Conservation (phyloP, 2,888 invertebrate species). For the Plemyria rubiginata region DNA sequence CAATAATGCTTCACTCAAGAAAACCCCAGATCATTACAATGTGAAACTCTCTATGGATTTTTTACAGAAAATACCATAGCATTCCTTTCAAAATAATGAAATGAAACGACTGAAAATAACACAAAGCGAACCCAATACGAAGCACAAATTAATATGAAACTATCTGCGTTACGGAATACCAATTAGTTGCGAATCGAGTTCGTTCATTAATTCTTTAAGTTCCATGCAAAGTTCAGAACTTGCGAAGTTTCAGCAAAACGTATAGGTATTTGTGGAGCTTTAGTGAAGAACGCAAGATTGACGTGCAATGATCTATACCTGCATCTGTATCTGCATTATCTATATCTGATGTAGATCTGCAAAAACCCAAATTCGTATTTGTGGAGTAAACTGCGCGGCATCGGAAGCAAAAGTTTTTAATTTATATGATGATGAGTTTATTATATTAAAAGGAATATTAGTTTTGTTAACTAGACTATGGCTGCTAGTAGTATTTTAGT, state of each 20-base stretch:
- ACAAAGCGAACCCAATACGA: slow-evolving; percentile 16
- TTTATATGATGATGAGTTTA: no score
- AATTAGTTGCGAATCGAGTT: slow-evolving; percentile 26
- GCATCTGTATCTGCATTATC: no score
- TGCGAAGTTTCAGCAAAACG: slow-evolving; percentile 16
- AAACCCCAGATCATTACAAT: neutral
- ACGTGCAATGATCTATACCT: no score
- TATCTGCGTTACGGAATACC: slow-evolving; percentile 21
- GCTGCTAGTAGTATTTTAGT: no score
- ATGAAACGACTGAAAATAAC: neutral
- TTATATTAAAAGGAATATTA: no score
- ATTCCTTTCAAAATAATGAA: neutral
- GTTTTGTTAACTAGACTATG: no score
- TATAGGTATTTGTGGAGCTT: slow-evolving; percentile 4
- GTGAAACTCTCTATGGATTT: neutral
- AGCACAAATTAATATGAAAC: slow-evolving; percentile 28
- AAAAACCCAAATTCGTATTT: no score
- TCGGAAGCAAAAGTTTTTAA: no score
- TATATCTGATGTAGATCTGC: no score
- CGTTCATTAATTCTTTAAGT: slow-evolving; percentile 31
- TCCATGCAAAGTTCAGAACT: slow-evolving; percentile 23
- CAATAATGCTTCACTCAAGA: no score
- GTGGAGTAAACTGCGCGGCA: no score
- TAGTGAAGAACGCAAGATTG: no score
- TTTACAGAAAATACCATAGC: neutral